A percentile compares a stretch with the other conserved stretches of the same genome.
phyloP scores from a whole-genome alignment of 2,113 vertebrate genomes.

The Sebastes schlegelii region DNA sequence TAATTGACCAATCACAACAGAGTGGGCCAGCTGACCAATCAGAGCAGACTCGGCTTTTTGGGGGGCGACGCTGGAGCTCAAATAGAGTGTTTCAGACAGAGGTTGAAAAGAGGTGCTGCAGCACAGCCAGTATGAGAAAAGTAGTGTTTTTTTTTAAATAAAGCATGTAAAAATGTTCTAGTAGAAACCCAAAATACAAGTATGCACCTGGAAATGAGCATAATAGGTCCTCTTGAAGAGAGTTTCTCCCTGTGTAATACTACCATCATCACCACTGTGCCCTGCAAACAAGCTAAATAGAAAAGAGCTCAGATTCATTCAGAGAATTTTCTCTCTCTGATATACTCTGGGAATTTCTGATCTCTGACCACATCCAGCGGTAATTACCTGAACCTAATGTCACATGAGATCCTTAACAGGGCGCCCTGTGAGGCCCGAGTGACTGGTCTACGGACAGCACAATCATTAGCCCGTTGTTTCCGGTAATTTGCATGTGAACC shows the following conservation, averaged over 20 bases:
- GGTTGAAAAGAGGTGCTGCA: too few relatives aligned
- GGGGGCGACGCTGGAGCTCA: too few relatives aligned
- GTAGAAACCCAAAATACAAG: too few relatives aligned
- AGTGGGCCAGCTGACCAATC: too few relatives aligned
- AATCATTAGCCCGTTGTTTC: conserved; percentile 38
- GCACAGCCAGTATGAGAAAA: too few relatives aligned
- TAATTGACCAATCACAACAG: too few relatives aligned
- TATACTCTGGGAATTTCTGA: background rate
- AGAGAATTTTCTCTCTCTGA: background rate
- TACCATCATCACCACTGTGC: background rate
- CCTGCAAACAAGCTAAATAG: background rate
- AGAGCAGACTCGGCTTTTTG: too few relatives aligned
- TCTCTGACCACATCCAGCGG: conserved; percentile 2
- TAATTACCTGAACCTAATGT: conserved; percentile 21
- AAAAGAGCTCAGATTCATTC: conserved; percentile 2
- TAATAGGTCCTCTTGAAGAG: background rate
- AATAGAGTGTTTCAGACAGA: too few relatives aligned
- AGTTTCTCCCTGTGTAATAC: background rate
- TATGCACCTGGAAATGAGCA: too few relatives aligned
- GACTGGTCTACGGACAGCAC: conserved; percentile 25
- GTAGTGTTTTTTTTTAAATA: too few relatives aligned
- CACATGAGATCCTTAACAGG: background rate
- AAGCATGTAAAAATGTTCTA: too few relatives aligned
- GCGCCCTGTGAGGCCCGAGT: background rate
- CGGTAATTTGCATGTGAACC: conserved; percentile 36